These are phyloP conservation scores for Formicarius rufipectus DNA, from an alignment of 2,113 vertebrate genomes.

Conservation along the genomic window DNA sequence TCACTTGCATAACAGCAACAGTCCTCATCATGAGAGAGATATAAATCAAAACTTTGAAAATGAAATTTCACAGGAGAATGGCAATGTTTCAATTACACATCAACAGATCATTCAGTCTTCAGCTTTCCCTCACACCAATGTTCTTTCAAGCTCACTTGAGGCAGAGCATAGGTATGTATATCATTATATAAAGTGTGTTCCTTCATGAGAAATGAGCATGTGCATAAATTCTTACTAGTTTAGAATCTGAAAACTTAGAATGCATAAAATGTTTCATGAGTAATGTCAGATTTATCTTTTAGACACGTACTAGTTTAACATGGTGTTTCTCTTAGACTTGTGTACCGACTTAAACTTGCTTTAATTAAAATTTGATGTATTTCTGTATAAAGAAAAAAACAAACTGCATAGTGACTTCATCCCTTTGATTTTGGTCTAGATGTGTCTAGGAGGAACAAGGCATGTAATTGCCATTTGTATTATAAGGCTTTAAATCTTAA, in stretches of 20 bases:
- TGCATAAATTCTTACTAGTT: background rate
- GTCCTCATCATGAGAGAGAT: slow-evolving; percentile 68
- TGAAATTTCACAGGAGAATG: slow-evolving; percentile 68
- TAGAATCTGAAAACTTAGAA: background rate
- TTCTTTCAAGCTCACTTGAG: slow-evolving; percentile 84
- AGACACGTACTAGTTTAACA: background rate
- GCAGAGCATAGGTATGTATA: slow-evolving; percentile 80
- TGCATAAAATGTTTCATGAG: background rate
- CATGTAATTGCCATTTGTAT: background rate
- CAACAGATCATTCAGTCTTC: slow-evolving; percentile 72
- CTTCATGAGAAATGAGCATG: background rate
- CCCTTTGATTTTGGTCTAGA: background rate
- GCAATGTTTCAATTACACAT: slow-evolving; percentile 65
- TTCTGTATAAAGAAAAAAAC: background rate
- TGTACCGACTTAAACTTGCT: background rate
- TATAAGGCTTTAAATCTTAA: background rate
- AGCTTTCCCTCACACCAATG: slow-evolving; percentile 71
- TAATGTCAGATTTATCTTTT: background rate
- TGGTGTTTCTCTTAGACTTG: background rate
- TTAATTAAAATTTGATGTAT: background rate
- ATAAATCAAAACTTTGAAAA: slow-evolving; percentile 77
- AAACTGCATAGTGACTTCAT: background rate
- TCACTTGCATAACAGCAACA: slow-evolving; percentile 73
- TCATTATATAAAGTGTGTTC: background rate
- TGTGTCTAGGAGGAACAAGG: background rate